Evolutionary conservation across 2,888 invertebrate species (phyloP).

Genomic region (Andrena fulva): DNA sequence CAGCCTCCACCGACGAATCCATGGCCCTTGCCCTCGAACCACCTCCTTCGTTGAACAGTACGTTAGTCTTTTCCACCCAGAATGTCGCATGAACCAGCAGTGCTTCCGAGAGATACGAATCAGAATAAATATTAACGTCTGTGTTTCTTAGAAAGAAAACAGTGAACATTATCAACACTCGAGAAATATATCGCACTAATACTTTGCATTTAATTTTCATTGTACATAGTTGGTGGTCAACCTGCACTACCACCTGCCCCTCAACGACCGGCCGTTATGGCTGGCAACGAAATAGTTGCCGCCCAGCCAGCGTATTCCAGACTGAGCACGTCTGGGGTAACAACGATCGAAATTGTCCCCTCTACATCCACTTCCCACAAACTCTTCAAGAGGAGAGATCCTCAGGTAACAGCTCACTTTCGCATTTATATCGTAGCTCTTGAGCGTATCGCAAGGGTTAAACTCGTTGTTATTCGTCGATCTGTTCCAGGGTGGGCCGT

Average conservation of each 20-base stretch:
- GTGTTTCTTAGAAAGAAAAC: background rate
- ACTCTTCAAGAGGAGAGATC: constrained; percentile 77
- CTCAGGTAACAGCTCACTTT: constrained; percentile 72
- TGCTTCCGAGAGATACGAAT: background rate
- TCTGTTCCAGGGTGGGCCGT: constrained; percentile 68
- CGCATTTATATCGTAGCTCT: background rate
- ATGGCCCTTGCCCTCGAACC: constrained; percentile 79
- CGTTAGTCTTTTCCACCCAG: constrained; percentile 58
- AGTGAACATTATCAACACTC: background rate
- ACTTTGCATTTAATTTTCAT: constrained; percentile 1
- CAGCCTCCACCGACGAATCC: constrained; percentile 76
- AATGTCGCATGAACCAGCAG: background rate
- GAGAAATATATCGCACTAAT: background rate
- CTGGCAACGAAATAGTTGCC: constrained; percentile 84
- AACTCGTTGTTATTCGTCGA: background rate
- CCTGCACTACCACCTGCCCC: constrained; percentile 81
- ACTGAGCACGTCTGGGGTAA: constrained; percentile 65
- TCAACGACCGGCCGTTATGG: constrained; percentile 82
- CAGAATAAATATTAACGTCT: background rate
- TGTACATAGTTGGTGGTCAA: constrained; percentile 66
- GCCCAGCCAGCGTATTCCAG: constrained; percentile 75
- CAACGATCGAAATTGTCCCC: constrained; percentile 80
- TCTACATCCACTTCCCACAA: constrained; percentile 81
- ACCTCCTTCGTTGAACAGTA: constrained; percentile 78
- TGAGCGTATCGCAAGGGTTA: background rate